Percentiles rank a stretch among this genome's conserved stretches.
Evolutionary conservation across 1,140 invertebrate genomes (phyloP).

Genomic region (Hylaeus volcanicus): DNA sequence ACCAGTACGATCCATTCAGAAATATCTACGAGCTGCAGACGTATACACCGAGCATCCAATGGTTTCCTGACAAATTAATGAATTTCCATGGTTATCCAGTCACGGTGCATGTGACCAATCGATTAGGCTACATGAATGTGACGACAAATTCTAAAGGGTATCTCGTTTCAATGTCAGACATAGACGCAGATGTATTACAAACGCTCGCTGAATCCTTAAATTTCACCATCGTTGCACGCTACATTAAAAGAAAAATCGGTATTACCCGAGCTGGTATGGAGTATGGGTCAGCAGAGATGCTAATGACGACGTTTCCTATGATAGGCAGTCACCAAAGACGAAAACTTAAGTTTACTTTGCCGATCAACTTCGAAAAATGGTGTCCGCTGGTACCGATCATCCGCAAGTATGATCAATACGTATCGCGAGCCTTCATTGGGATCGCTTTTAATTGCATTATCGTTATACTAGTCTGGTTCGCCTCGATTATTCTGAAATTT

Average conservation of each 20-base stretch:
- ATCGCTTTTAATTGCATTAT: neutral
- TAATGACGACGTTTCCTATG: too few species aligned
- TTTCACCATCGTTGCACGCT: neutral
- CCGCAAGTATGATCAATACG: too few species aligned
- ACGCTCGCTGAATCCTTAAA: conserved; percentile 4
- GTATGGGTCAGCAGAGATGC: too few species aligned
- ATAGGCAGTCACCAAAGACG: neutral
- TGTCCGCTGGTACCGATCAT: conserved; percentile 22
- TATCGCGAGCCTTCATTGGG: neutral
- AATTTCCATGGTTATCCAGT: conserved; percentile 33
- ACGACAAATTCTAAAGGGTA: neutral
- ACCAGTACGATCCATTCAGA: conserved; percentile 38
- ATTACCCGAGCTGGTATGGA: fast-evolving
- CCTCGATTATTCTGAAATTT: neutral
- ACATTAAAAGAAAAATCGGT: too few species aligned
- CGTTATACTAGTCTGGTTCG: neutral
- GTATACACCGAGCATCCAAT: neutral
- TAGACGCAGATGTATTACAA: neutral
- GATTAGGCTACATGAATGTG: neutral
- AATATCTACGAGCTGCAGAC: neutral
- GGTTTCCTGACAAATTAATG: conserved; percentile 32
- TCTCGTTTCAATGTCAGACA: neutral
- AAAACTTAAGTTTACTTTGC: neutral
- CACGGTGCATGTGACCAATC: neutral
- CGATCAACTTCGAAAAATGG: neutral